Evolutionary conservation across 2,113 vertebrate genomes (phyloP).

Genomic region (Nerophis ophidion): DNA sequence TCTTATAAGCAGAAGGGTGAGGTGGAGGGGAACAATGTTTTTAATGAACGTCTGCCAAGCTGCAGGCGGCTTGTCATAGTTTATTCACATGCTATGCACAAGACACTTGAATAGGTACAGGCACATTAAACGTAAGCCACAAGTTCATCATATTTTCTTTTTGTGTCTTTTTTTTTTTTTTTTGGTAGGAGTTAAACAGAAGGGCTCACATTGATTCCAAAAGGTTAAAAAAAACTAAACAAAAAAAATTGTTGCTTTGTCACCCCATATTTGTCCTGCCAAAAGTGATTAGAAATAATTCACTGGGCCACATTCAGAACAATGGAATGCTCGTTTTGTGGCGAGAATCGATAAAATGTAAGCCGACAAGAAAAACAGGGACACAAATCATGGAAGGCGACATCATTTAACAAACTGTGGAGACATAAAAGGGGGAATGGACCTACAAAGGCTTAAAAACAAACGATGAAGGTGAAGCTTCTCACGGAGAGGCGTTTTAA

Average conservation of each 20-base stretch:
- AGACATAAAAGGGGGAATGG: too few species aligned
- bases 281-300: constrained; percentile 61
- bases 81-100: constrained; percentile 36
- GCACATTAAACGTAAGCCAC: background rate
- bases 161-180: constrained; percentile 6
- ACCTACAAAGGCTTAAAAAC: too few species aligned
- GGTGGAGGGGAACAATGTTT: background rate
- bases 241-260: constrained; percentile 73
- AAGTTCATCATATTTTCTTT: background rate
- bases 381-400: too few species aligned
- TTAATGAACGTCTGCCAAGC: constrained; percentile 37
- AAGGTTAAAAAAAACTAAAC: constrained; percentile 24
- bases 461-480: too few species aligned
- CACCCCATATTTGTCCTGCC: constrained; percentile 73
- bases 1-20: background rate
- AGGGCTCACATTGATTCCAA: constrained; percentile 72
- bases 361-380: too few species aligned
- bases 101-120: background rate
- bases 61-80: constrained; percentile 24
- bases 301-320: constrained; percentile 47
- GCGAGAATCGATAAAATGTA: too few species aligned
- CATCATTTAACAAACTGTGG: too few species aligned
- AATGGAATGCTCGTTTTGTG: constrained; percentile 28
- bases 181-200: constrained; percentile 67
- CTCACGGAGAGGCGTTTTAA: too few species aligned